A percentile compares a stretch with the other conserved stretches of the same genome.
Conservation (phyloP, 2,113 vertebrate genomes). For the Origma solitaria region DNA sequence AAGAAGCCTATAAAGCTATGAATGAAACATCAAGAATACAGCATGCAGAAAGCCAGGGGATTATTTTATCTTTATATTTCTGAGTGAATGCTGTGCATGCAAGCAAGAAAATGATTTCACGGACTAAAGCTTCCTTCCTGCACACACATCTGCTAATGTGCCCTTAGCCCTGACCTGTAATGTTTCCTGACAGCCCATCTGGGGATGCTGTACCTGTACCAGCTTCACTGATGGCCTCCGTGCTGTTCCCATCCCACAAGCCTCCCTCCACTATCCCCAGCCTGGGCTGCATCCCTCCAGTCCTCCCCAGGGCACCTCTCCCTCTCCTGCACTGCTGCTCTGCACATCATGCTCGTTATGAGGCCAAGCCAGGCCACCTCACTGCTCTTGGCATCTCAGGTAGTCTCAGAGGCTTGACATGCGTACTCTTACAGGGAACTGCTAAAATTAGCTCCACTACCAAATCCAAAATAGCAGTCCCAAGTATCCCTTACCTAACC, state of each 20-base stretch:
- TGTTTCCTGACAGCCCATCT: not conserved
- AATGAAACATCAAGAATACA: constrained; percentile 44
- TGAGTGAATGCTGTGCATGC: constrained; percentile 40
- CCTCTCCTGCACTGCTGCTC: not conserved
- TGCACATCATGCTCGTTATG: not conserved
- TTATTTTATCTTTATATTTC: constrained; percentile 43
- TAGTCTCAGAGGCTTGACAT: not conserved
- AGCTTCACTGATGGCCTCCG: rapidly evolving
- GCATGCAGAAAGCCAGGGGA: not conserved
- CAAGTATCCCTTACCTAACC: not conserved
- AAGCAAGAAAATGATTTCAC: constrained; percentile 62
- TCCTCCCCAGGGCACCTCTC: not conserved
- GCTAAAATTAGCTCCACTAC: not conserved
- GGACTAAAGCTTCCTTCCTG: constrained; percentile 32
- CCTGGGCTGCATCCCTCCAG: not conserved
- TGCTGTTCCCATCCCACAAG: not conserved
- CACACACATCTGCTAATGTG: not conserved
- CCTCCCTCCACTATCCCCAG: not conserved
- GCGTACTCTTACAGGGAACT: not conserved
- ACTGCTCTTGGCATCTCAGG: not conserved
- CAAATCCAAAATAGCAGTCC: not conserved
- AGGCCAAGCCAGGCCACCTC: not conserved
- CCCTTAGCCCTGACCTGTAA: constrained; percentile 33
- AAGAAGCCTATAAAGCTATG: constrained; percentile 54
- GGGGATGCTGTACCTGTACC: not conserved